Evolutionary conservation across 2,113 vertebrate species (phyloP), one percentile per base, ranked within the genome.

Genomic region (Pteropus alecto): DNA sequence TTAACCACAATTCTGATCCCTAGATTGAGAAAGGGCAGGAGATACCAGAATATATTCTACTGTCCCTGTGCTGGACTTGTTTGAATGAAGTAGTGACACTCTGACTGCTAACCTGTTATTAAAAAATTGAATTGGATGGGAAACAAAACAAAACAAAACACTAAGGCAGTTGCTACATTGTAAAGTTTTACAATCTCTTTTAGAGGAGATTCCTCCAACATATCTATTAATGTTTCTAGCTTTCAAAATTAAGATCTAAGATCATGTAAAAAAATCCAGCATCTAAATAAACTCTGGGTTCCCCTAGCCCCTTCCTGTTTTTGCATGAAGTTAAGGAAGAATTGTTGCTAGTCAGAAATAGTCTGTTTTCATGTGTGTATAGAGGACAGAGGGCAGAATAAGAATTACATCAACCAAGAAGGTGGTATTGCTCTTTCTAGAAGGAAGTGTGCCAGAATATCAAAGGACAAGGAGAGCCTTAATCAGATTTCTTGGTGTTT

Each of bases 221-320:
- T 26, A 33, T 48, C 19, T 30, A 83, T 19, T 51, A 46, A 58
- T 38, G 16, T 51, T n/a, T 93, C 30, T 30, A 28, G 43, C 38
- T 87, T 83, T 90, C 70, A 89, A 71, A 97, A 85, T 65, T 68
- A 70, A 87, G 63, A 67, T 46, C 22, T 73, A 68, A 46, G 61
- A 74, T 46, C 41, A 79, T 11, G 11, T 61, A 15, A 63, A 89
- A 67, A 41, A 63, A 16, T 26, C 38, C 70, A 65, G 76, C 8
- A 22, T 73, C 22, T n/a, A n/a, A 94, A 85, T 18, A 94, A 51
- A 77, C 41, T 83, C 54, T 54, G 56, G 41, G 10, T 78, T 78
- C 5, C 10, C 7, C 46, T 58, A 83, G 0, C 26, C 9, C 3
- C 43, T 65, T 14, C 16, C 30, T 46, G 7, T 78, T 67, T 88